Percentiles rank a stretch among this genome's conserved stretches.
Evolutionary conservation across 2,888 invertebrate genomes (phyloP).

Genomic region (Frankliniella fusca): DNA sequence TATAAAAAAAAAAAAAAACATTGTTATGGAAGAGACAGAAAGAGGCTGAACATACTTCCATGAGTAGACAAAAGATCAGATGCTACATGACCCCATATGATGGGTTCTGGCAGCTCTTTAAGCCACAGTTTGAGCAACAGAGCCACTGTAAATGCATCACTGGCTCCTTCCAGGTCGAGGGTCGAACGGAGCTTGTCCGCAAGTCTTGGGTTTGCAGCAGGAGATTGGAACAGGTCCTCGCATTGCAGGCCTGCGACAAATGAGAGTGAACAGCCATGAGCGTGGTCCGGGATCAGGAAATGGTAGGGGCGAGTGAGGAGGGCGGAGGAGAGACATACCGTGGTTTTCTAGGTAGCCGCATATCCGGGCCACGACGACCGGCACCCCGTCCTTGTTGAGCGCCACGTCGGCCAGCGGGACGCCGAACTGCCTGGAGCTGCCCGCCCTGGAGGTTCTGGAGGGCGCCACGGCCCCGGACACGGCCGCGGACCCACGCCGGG

Average conservation of each 20-base stretch:
- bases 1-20: neutral
- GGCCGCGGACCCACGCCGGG: slow-evolving; percentile 51
- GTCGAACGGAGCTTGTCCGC: slow-evolving; percentile 49
- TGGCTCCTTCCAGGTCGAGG: slow-evolving; percentile 48
- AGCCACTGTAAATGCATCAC: slow-evolving; percentile 39
- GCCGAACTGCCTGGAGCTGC: slow-evolving; percentile 38
- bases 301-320: no score
- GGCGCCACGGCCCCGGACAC: slow-evolving; percentile 44
- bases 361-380: slow-evolving; percentile 43
- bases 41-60: neutral
- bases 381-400: slow-evolving; percentile 42
- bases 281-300: neutral
- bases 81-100: slow-evolving; percentile 47
- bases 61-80: slow-evolving; percentile 33
- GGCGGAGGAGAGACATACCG: slow-evolving; percentile 40
- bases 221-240: slow-evolving; percentile 51
- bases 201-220: slow-evolving; percentile 49
- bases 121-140: slow-evolving; percentile 48
- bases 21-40: neutral
- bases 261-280: neutral
- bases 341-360: slow-evolving; percentile 45
- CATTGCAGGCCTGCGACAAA: slow-evolving; percentile 46
- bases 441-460: neutral
- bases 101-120: slow-evolving; percentile 47
- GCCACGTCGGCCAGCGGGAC: slow-evolving; percentile 43